Conservation (phyloP, 2,888 invertebrate species). For the Lasiommata megera region DNA sequence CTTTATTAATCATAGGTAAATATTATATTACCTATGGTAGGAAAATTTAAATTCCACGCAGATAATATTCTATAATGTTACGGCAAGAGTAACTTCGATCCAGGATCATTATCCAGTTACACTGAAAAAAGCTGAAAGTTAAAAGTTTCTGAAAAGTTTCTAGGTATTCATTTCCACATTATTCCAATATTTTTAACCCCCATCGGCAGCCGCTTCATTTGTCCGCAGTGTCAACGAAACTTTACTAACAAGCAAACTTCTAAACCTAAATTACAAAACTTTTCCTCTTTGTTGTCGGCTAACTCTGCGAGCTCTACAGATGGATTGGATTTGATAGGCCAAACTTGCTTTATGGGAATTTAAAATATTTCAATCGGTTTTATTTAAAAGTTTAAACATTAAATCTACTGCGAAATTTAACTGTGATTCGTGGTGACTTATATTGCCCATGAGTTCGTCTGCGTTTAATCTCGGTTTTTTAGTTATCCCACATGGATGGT, state of each 20-base stretch:
- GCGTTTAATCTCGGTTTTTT: too few relatives aligned
- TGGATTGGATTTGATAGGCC: conserved; percentile 11
- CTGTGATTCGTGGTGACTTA: too few relatives aligned
- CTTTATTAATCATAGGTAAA: too few relatives aligned
- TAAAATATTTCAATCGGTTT: background rate
- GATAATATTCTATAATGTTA: too few relatives aligned
- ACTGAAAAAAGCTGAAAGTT: background rate
- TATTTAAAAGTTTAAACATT: too few relatives aligned
- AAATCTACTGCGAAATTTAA: too few relatives aligned
- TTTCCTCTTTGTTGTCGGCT: conserved; percentile 23
- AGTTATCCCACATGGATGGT: too few relatives aligned
- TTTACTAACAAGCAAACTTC: conserved; percentile 43
- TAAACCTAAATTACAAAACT: conserved; percentile 38
- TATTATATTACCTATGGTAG: too few relatives aligned
- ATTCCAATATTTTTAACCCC: conserved; percentile 5
- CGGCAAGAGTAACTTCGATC: background rate
- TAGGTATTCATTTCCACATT: background rate
- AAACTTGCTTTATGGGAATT: conserved; percentile 4
- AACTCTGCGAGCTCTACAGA: conserved; percentile 5
- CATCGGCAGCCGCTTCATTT: conserved; percentile 29
- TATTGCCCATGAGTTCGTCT: too few relatives aligned
- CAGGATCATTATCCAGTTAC: background rate
- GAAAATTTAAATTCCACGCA: too few relatives aligned
- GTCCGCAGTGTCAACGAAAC: conserved; percentile 30
- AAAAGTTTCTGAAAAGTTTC: background rate